Base-by-base conservation (phyloP, 2,113 vertebrate species). In the Chlamydotis undulata region DNA sequence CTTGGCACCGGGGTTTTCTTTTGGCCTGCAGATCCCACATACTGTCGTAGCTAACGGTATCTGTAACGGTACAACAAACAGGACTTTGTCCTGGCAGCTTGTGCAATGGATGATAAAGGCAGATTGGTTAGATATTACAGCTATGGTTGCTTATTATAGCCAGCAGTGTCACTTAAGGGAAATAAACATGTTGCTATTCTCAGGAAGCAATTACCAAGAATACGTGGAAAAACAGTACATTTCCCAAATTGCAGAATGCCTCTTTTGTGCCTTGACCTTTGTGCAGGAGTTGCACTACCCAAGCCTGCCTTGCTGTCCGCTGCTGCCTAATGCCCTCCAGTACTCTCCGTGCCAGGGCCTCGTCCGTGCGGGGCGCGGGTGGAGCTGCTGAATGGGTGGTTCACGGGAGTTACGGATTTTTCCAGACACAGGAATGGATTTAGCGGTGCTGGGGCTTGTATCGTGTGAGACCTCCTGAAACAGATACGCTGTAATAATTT, bases 401-500 rank as follows among this genome's bases (percentile, higher is more conserved):
- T 80, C 59, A 29, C 49, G 29, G 52, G 41, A 75, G 39, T 77
- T 73, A 67, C 0, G 4, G 45, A 52, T 88, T 94, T 93, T 79
- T 92, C 50, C 70, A 78, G 61, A 60, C 2, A 0, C 41, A 50
- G 47, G 92, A 78, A 41, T 59, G 75, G 2, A 52, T 96, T 96
- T 85, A 70, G 64, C 75, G 45, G 35, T 77, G 68, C 69, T 14
- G 26, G 88, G 57, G 87, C 89, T 97, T 92, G 55, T 95, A 87
- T 94, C 63, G 35, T 90, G 76, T 69, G 65, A 91, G 73, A 82
- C 92, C 94, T 96, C 90, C 90, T 93, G 94, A 94, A 96, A 93
- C 95, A 95, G 97, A 96, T 97, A 97, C n/a, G 83, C 96, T 97
- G 96, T 97, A 94, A 97, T 98, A 96, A 93, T 93, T 97, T 97